phyloP scores from a whole-genome alignment of 2,113 vertebrate species.

The Sorex araneus region DNA sequence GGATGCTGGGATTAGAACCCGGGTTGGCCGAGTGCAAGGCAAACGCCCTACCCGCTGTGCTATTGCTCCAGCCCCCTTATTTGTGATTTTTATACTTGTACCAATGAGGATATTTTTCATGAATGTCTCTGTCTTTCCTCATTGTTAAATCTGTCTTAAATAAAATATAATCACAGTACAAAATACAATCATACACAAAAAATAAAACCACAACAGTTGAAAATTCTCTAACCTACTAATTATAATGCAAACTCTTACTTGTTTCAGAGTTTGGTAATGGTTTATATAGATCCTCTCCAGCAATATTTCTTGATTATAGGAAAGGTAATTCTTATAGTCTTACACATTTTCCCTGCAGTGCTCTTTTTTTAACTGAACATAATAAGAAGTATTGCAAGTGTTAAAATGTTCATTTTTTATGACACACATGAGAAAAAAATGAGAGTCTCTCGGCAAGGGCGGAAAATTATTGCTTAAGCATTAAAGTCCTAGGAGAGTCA shows the following conservation, averaged over 20 bases:
- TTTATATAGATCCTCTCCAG: background rate
- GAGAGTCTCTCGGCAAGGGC: background rate
- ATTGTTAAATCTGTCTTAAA: too few species aligned
- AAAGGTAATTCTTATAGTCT: background rate
- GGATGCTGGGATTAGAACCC: too few species aligned
- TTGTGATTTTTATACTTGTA: too few species aligned
- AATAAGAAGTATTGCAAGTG: conserved; percentile 54
- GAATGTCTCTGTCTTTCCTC: too few species aligned
- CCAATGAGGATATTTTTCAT: too few species aligned
- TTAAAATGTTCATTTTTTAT: conserved; percentile 67
- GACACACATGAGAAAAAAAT: conserved; percentile 38
- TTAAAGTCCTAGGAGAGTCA: conserved; percentile 18
- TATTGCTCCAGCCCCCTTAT: too few species aligned
- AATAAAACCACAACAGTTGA: background rate
- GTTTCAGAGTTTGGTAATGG: background rate
- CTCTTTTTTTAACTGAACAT: background rate
- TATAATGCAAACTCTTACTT: background rate
- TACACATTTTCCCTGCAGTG: background rate
- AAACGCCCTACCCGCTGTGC: too few species aligned
- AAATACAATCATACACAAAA: too few species aligned
- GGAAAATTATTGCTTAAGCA: background rate
- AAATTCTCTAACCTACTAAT: background rate
- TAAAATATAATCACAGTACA: too few species aligned
- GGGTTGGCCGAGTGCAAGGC: too few species aligned
- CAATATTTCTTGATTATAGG: background rate